These are phyloP conservation scores for Eupsilia transversa DNA, from an alignment of 2,888 invertebrate species.

Conservation along the genomic window DNA sequence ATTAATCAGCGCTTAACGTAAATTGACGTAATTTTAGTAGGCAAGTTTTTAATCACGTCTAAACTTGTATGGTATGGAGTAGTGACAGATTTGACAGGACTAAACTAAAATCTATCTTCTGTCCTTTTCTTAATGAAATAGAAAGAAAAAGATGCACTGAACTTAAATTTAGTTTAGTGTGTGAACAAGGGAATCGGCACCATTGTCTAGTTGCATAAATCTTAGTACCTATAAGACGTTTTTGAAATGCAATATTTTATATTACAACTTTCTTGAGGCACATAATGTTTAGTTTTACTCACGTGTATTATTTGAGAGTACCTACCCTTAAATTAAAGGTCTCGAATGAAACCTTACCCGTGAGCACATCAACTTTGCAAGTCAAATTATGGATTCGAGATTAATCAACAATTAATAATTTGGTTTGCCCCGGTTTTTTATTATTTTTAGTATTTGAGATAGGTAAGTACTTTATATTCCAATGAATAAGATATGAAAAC, in stretches of 20 bases:
- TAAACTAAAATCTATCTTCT: too few relatives aligned
- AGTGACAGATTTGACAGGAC: too few relatives aligned
- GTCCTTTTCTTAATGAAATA: too few relatives aligned
- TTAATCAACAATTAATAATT: background rate
- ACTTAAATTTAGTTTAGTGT: too few relatives aligned
- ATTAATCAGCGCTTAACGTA: too few relatives aligned
- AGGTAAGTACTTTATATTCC: background rate
- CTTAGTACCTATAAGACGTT: background rate
- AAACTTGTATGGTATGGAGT: too few relatives aligned
- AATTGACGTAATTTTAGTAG: too few relatives aligned
- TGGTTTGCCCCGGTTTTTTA: background rate
- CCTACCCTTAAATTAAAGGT: too few relatives aligned
- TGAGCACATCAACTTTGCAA: background rate
- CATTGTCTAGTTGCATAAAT: slow-evolving; percentile 30
- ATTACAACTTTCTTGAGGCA: background rate
- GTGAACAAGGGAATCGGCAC: too few relatives aligned
- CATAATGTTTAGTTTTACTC: background rate
- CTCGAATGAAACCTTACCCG: background rate
- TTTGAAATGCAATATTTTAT: background rate
- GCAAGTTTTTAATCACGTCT: too few relatives aligned
- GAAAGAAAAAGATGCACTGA: too few relatives aligned
- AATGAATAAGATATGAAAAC: background rate
- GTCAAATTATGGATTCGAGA: background rate
- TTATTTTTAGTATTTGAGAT: background rate
- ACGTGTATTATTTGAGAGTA: background rate